Base-by-base conservation (phyloP, 2,113 vertebrate genomes). In the Gorsachius goisagi region DNA sequence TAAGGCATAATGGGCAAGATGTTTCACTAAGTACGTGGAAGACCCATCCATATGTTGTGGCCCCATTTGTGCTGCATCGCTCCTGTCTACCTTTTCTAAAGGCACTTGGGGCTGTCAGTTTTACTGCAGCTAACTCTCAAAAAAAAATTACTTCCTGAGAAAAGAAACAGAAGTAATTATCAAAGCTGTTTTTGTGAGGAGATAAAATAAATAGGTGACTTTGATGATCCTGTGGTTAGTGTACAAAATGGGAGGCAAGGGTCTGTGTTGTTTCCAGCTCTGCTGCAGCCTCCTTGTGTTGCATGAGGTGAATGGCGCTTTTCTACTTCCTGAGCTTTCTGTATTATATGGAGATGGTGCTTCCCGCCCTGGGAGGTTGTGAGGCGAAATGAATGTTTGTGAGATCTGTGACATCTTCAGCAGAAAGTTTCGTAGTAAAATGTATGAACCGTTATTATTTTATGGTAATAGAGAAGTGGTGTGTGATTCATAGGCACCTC, bases 251-350 rank as follows among this genome's bases (percentile, higher is more conserved):
- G 93, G 92, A 89, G 86, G 80, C 30, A 0, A 35, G 80, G 82
- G 79, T 58, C 73, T 90, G 89, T 0, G 7, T 59, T 47, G 55
- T 62, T 88, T 50, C 66, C 72, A 26, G 80, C 76, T 78, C 90
- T 63, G 60, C 82, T 83, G 89, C 90, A 93, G 88, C 93, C 78
- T 92, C 76, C 91, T 79, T 20, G 74, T 89, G 82, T 88, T 9
- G 8, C 22, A 4, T 5, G 49, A 89, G 96, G 83, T 62, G 30
- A 72, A 67, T 23, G 79, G 80, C 90, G 84, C 44, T 4, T 59
- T 28, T 10, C 69, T 73, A 55, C 49, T 81, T 18, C 75, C 26
- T 10, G 22, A 64, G 90, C 82, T 85, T n/a, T 11, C 49, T 1
- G 0, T 16, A 1, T n/a, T 24, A 37, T 22, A 2, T n/a, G 67